Percentiles rank a stretch among this genome's conserved stretches.
These are phyloP conservation scores for Scelioninae gen. 1 DNA, from an alignment of 2,888 invertebrate genomes.

Conservation along the genomic window DNA sequence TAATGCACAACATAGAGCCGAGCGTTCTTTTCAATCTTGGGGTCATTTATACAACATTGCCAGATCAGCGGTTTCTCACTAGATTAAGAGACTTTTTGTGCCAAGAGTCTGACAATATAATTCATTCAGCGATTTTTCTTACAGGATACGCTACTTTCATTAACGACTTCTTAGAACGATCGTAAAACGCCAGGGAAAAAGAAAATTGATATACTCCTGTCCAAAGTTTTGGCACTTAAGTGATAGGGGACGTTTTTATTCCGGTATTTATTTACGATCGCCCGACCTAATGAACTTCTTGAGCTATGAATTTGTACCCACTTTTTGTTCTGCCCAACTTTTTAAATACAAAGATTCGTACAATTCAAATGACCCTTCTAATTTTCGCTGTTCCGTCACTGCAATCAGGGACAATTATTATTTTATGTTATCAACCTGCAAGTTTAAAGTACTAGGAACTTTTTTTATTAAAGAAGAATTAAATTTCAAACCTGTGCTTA, in stretches of 20 bases:
- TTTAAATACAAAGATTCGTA: conserved; percentile 29
- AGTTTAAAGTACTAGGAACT: not conserved
- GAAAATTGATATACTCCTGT: conserved; percentile 67
- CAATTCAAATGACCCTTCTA: conserved; percentile 38
- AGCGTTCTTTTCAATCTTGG: conserved; percentile 60
- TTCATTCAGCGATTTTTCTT: conserved; percentile 66
- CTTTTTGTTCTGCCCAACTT: conserved; percentile 40
- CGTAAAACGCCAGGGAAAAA: conserved; percentile 63
- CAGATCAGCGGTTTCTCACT: conserved; percentile 66
- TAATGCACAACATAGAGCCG: conserved; percentile 56
- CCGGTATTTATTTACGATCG: conserved; percentile 60
- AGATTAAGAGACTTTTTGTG: conserved; percentile 66
- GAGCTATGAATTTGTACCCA: conserved; percentile 57
- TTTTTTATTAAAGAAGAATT: too few species aligned
- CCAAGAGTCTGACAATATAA: conserved; percentile 62
- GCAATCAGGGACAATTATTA: conserved; percentile 24
- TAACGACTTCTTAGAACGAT: conserved; percentile 64
- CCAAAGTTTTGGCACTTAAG: conserved; percentile 67
- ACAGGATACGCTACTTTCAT: conserved; percentile 64
- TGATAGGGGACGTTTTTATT: conserved; percentile 61
- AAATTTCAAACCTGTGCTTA: too few species aligned
- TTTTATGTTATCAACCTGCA: conserved; percentile 23
- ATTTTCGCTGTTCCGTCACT: conserved; percentile 10
- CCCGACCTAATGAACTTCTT: conserved; percentile 54
- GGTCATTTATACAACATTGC: conserved; percentile 66